These are phyloP conservation scores for Malurus melanocephalus DNA, from an alignment of 2,113 vertebrate genomes.

Conservation along the genomic window DNA sequence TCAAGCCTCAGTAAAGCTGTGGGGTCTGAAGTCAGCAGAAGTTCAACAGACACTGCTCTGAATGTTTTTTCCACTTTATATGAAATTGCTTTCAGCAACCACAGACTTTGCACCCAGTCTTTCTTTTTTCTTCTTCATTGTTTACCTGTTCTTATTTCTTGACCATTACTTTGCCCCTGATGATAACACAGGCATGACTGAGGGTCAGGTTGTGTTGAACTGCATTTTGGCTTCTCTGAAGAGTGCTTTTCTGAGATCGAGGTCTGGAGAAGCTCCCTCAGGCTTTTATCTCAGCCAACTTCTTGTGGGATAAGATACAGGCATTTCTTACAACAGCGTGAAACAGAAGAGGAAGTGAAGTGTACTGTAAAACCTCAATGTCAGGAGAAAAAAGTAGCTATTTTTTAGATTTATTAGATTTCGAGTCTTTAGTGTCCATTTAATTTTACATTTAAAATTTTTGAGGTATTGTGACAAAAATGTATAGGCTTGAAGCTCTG, in stretches of 20 bases:
- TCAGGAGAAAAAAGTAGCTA: neutral
- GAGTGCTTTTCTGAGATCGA: neutral
- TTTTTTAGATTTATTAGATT: neutral
- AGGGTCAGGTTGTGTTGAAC: neutral
- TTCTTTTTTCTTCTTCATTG: rapidly evolving
- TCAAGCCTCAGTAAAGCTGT: neutral
- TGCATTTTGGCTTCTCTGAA: neutral
- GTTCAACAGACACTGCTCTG: neutral
- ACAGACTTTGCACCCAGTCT: neutral
- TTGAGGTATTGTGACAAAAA: neutral
- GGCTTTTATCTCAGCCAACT: neutral
- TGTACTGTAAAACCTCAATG: neutral
- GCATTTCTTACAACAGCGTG: neutral
- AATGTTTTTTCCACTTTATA: neutral
- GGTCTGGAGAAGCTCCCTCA: neutral
- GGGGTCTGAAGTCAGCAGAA: neutral
- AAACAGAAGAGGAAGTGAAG: neutral
- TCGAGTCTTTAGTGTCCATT: neutral
- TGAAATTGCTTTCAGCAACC: neutral
- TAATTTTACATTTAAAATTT: neutral
- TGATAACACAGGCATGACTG: neutral
- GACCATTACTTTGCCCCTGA: neutral
- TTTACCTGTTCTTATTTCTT: neutral
- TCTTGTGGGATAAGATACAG: neutral
- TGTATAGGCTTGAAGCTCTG: neutral